Conservation (phyloP, 2,888 invertebrate species). For the Notocelia uddmanniana region DNA sequence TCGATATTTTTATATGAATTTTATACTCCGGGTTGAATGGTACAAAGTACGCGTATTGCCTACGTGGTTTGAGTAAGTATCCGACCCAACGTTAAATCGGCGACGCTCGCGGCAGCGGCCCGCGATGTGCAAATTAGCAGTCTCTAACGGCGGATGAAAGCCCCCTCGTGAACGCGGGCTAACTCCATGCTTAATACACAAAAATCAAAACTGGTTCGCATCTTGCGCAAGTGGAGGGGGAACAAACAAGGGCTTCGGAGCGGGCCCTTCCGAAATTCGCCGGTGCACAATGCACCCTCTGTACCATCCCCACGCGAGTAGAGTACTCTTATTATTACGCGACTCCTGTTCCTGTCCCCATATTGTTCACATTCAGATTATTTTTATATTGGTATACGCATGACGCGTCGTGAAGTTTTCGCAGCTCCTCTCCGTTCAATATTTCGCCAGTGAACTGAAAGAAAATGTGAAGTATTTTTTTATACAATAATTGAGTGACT, state of each 20-base stretch:
- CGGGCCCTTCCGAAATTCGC: slow-evolving; percentile 84
- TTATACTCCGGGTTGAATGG: not conserved
- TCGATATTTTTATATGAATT: not conserved
- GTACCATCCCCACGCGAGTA: slow-evolving; percentile 82
- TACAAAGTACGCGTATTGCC: not conserved
- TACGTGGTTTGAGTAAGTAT: not conserved
- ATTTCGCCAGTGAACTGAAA: slow-evolving; percentile 40
- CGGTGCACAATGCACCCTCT: slow-evolving; percentile 86
- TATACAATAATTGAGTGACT: slow-evolving; percentile 24
- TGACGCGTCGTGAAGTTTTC: slow-evolving; percentile 73
- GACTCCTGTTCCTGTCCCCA: slow-evolving; percentile 82
- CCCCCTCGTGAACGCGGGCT: slow-evolving; percentile 71
- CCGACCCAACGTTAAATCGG: slow-evolving; percentile 6
- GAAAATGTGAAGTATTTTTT: slow-evolving; percentile 37
- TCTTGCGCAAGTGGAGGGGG: slow-evolving; percentile 85
- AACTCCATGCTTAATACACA: slow-evolving; percentile 73
- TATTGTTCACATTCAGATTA: slow-evolving; percentile 82
- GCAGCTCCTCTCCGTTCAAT: slow-evolving; percentile 60
- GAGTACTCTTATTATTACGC: slow-evolving; percentile 83
- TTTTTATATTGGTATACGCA: slow-evolving; percentile 79
- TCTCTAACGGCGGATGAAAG: slow-evolving; percentile 59
- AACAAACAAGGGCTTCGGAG: slow-evolving; percentile 78
- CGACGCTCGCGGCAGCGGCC: not conserved
- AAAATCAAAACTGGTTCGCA: slow-evolving; percentile 85
- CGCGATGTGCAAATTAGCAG: slow-evolving; percentile 42